A percentile compares a stretch with the other conserved stretches of the same genome.
These are phyloP conservation scores for Stercorarius parasiticus DNA, from an alignment of 2,113 vertebrate species.

Conservation along the genomic window DNA sequence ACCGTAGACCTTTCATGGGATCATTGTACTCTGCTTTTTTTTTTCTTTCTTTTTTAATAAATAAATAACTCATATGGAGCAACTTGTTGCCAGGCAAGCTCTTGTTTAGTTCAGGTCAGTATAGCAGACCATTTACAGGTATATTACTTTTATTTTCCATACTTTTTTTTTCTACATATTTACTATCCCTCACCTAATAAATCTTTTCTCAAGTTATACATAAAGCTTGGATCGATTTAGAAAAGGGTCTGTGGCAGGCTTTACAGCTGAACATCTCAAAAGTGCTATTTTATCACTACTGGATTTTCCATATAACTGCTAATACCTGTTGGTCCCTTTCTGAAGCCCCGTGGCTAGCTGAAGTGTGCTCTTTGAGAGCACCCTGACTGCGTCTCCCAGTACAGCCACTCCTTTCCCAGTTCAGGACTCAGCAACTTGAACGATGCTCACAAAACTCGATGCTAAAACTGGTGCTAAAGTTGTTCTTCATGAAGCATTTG, in stretches of 20 bases:
- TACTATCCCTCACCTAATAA: constrained; percentile 63
- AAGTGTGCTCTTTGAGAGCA: background rate
- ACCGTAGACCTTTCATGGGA: background rate
- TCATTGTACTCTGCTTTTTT: background rate
- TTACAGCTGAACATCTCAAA: constrained; percentile 49
- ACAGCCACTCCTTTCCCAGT: background rate
- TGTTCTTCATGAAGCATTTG: background rate
- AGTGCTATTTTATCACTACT: constrained; percentile 34
- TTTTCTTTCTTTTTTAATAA: background rate
- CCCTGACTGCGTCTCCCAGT: background rate
- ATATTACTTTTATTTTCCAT: constrained; percentile 52
- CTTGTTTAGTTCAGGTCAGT: constrained; percentile 10
- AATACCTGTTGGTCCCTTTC: background rate
- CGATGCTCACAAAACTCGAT: background rate
- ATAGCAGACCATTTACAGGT: constrained; percentile 1
- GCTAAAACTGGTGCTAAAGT: background rate
- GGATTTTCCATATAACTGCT: background rate
- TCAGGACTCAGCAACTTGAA: background rate
- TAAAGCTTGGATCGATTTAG: constrained; percentile 50
- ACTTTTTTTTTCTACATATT: constrained; percentile 27
- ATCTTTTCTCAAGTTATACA: constrained; percentile 64
- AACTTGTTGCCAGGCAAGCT: constrained; percentile 10
- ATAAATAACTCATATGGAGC: background rate
- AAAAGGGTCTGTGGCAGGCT: constrained; percentile 30
- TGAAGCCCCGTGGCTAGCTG: background rate